These are phyloP conservation scores for Lucinisca nassula DNA, from an alignment of 2,888 invertebrate genomes.

Conservation along the genomic window DNA sequence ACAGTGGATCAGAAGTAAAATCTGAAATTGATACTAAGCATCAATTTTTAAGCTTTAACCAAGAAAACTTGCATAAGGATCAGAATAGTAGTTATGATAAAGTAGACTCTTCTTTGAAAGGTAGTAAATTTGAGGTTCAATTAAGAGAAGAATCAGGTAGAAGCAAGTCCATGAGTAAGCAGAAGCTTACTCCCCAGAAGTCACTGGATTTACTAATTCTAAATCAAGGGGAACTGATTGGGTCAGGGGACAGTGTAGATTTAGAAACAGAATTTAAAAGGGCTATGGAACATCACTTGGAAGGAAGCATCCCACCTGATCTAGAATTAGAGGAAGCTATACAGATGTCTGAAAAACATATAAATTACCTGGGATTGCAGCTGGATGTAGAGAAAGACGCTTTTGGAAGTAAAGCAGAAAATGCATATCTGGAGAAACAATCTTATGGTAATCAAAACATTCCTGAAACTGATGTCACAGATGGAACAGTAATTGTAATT, in stretches of 20 bases:
- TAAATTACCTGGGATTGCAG: constrained; percentile 25
- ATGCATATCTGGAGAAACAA: neutral
- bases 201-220: constrained; percentile 5
- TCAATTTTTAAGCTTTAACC: too few relatives aligned
- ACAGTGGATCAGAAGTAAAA: too few relatives aligned
- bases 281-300: constrained; percentile 44
- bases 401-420: neutral
- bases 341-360: neutral
- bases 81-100: neutral
- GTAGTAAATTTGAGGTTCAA: neutral
- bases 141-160: neutral
- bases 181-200: neutral
- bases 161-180: neutral
- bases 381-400: neutral
- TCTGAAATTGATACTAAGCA: too few relatives aligned
- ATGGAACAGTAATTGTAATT: neutral
- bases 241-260: neutral
- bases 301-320: neutral
- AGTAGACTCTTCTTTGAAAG: neutral
- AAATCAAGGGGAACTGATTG: constrained; percentile 5
- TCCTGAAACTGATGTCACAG: neutral
- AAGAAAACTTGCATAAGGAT: too few relatives aligned
- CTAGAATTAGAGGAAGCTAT: neutral
- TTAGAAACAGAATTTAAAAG: constrained; percentile 46
- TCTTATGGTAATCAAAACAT: neutral